phyloP scores from a whole-genome alignment of 2,888 invertebrate genomes.

The Hartigia nigra region DNA sequence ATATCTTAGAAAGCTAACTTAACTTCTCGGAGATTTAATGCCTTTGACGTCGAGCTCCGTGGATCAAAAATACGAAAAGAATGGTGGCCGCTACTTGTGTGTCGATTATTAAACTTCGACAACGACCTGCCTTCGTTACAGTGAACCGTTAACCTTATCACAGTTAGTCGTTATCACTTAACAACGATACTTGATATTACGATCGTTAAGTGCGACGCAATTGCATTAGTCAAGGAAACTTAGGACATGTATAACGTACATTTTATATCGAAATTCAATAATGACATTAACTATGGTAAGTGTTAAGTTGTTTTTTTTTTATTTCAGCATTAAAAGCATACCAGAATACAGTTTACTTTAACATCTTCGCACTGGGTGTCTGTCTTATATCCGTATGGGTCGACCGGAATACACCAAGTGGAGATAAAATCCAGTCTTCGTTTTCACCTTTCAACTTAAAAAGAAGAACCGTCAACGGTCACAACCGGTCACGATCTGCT shows the following conservation, averaged over 20 bases:
- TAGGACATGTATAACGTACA: background rate
- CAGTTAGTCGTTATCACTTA: background rate
- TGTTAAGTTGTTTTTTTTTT: constrained; percentile 1
- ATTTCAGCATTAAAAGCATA: constrained; percentile 43
- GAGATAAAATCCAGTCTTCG: background rate
- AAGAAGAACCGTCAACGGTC: constrained; percentile 18
- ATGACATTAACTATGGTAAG: background rate
- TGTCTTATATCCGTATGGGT: constrained; percentile 50
- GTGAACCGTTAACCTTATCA: too few relatives aligned
- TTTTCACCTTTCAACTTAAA: background rate
- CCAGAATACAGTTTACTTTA: constrained; percentile 43
- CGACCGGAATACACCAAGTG: constrained; percentile 32
- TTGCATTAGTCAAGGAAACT: background rate
- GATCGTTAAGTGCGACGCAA: background rate
- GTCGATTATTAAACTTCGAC: background rate
- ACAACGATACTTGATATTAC: background rate
- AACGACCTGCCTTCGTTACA: background rate
- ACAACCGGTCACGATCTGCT: constrained; percentile 15
- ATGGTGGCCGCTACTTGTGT: background rate
- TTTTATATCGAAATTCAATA: background rate
- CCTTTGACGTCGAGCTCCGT: background rate
- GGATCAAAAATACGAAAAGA: background rate
- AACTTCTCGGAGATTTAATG: background rate
- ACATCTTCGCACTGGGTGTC: constrained; percentile 41
- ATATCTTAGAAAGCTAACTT: background rate